Base-by-base conservation (phyloP, 2,888 invertebrate genomes). In the Aphodius granarius region DNA sequence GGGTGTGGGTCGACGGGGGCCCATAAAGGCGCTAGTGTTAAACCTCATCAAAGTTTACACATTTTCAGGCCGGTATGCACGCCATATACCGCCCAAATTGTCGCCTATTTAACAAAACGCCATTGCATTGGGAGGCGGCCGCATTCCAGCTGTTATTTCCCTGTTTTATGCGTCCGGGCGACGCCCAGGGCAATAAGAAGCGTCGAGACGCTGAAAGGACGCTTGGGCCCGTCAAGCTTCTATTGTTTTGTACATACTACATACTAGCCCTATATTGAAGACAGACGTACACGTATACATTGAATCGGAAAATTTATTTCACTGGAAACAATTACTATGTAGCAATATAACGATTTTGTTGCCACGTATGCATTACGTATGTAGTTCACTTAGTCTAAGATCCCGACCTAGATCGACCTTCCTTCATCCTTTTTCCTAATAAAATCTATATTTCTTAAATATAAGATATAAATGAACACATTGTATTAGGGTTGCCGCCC, bases 11-110 rank as follows among this genome's bases (percentile, higher is more conserved):
- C 19, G 68, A 68, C 43, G 43, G 43, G 43, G 43, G 9, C 43
- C 43, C 43, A 43, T 43, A 43, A 43, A 43, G 18, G 22, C 21
- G 68, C 22, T 22, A 68, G 22, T 22, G 68, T 68, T 68, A 68
- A 68, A 68, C 22, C 68, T 22, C 68, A 68, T 68, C 68, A 68
- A 68, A 68, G 20, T 68, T 68, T 20, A n/a, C 68, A 22, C 68
- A 21, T 68, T 68, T 43, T 43, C 43, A 43, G 43, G 43, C 43
- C 43, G 43, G 43, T 43, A 43, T 43, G 43, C 43, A 43, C 43
- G 43, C 43, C 43, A 43, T 43, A 43, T 43, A 43, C 43, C 43
- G 43, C 9, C 43, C 43, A 43, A 43, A 43, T 43, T 43, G 43
- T 43, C 43, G 43, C 43, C 43, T 13, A 43, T 43, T 43, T 43